Evolutionary conservation across 1,140 invertebrate species (phyloP).

Genomic region (Tetranychus cinnabarinus): DNA sequence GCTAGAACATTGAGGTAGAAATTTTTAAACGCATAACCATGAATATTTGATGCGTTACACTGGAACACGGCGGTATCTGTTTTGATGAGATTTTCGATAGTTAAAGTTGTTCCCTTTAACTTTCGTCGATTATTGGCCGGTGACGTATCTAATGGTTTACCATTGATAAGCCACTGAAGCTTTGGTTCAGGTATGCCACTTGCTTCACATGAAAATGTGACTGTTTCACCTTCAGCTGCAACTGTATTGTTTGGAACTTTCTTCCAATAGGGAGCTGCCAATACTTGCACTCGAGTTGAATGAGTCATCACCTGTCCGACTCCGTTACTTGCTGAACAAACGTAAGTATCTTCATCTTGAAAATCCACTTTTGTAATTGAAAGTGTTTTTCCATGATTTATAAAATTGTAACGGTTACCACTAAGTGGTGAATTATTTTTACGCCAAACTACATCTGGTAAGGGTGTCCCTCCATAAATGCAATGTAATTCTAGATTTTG

Average conservation of each 20-base stretch:
- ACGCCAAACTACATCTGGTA: constrained; percentile 38
- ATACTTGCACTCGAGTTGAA: constrained; percentile 52
- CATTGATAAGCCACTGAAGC: constrained; percentile 92
- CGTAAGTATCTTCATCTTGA: constrained; percentile 56
- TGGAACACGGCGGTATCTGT: constrained; percentile 90
- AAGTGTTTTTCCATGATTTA: constrained; percentile 73
- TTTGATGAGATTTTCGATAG: constrained; percentile 55
- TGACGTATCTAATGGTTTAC: constrained; percentile 52
- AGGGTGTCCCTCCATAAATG: constrained; percentile 20
- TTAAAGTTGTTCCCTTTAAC: constrained; percentile 38
- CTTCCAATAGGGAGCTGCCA: constrained; percentile 73
- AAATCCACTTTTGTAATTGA: constrained; percentile 59
- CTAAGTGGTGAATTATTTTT: constrained; percentile 35
- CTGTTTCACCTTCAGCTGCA: constrained; percentile 69
- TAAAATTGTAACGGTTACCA: constrained; percentile 42
- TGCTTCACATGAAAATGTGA: constrained; percentile 63
- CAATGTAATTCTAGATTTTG: constrained; percentile 36
- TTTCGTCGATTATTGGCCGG: constrained; percentile 40
- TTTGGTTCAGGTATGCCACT: constrained; percentile 62
- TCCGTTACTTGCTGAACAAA: constrained; percentile 72
- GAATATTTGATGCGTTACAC: constrained; percentile 92
- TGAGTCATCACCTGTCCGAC: constrained; percentile 56
- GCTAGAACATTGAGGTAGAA: constrained; percentile 86
- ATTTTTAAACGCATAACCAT: constrained; percentile 93
- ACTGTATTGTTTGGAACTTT: constrained; percentile 67